Evolutionary conservation across 1,140 invertebrate species (phyloP), one percentile per base, ranked within the genome.

Genomic region (Panagrolaimus sp.): DNA sequence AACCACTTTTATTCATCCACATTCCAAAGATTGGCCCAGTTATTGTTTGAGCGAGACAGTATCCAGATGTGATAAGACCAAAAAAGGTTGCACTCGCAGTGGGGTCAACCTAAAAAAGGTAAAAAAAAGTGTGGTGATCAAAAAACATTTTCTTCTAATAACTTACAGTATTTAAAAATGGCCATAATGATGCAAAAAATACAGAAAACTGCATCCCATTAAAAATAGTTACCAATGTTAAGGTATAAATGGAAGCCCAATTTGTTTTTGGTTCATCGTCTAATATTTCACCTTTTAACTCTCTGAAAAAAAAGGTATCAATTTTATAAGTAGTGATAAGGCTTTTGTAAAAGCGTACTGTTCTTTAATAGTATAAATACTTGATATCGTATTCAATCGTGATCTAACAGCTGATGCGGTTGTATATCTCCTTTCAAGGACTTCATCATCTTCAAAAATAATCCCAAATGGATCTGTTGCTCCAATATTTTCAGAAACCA

Each of bases 181-280:
- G 75, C 70, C 70, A 76, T 48, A 77, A 28, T 7, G 66, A 66
- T 4, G 77, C 76, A 43, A 77, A 79, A 65, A 80, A 77, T 8
- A 77, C 52, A 6, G 72, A 71, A 48, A 71, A 77, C 66, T 77
- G 75, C 17, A 75, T 77, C 6, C 74, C 67, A 7, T 77, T 73
- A 45, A 77, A 63, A 43, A 77, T 80, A 1, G 77, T 76, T 6
- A 77, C 65, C 0, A 48, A 58, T 7, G 65, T 63, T 15, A 73
- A 77, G 21, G 72, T 47, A 26, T 77, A 79, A 44, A 77, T 79
- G 26, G 68, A 71, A 8, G 43, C 46, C 75, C 75, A 77, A 52
- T 75, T 55, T 10, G 75, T 79, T 47, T 43, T 38, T 38, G 32
- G 32, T 38, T 38, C 32, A 38, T 38, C 32, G 7, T 38, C 32